Base-by-base conservation (phyloP, 2,797 vertebrate genomes). In the Bradypus variegatus region DNA sequence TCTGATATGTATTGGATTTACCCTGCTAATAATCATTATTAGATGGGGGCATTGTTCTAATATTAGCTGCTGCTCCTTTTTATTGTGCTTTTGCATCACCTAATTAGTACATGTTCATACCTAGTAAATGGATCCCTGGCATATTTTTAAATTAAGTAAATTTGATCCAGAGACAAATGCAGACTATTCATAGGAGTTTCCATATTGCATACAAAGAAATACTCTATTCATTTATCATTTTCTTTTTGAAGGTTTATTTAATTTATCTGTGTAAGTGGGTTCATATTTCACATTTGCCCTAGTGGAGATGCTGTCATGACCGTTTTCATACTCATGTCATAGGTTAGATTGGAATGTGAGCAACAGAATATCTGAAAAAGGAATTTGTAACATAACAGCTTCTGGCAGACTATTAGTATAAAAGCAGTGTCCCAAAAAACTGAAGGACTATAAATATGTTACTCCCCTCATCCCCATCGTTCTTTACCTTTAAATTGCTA, bases 181-280 rank as follows among this genome's bases (percentile, higher is more conserved):
- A 76, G 48, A 21, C 62, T 86, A 91, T 25, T 95, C 70, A 84
- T 92, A 90, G 91, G 89, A 25, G 67, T 92, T 93, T 96, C 75
- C 7, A 36, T 93, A 79, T 76, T 75, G 23, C 60, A 72, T n/a
- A 29, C 80, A 93, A 86, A 92, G 93, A 93, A 80, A 33, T 1
- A 0, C 92, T 88, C 80, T 95, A 45, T 93, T 92, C 96, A 92
- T 96, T 95, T 92, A 92, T 91, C 91, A 41, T 62, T 87, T 93
- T 67, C 41, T 76, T 72, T 33, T 81, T 69, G 48, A 83, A 89
- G n/a, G 1, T 92, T 94, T 94, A 89, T 95, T 93, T 94, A 93
- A 67, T 93, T 91, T 94, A 79, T 93, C 87, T 33, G n/a, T 41
- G 91, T 77, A 94, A 94, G 55, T 90, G 87, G 78, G 65, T 58